Conservation (phyloP, 2,113 vertebrate genomes). For the Albula goreensis region DNA sequence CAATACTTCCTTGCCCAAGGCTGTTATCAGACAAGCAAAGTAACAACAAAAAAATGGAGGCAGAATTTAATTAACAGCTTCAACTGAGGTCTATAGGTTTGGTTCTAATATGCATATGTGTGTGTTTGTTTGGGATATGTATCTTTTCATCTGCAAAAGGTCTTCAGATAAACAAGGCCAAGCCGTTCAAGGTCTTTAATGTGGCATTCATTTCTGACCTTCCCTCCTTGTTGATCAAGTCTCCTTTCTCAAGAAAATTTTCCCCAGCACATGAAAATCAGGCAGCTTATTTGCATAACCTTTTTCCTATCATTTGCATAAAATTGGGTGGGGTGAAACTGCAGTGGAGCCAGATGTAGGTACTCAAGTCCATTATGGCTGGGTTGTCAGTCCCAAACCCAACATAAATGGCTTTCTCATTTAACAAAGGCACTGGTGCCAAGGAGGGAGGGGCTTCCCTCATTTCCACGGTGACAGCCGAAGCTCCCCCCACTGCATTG, state of each 20-base stretch:
- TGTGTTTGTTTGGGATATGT: not conserved
- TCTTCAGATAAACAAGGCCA: not conserved
- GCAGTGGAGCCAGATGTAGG: not conserved
- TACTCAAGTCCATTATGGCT: not conserved
- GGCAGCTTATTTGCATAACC: conserved; percentile 4
- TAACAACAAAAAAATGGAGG: not conserved
- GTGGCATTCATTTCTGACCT: not conserved
- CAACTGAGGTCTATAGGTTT: not conserved
- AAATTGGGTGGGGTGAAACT: not conserved
- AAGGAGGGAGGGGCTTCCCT: not conserved
- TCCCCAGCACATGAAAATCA: not conserved
- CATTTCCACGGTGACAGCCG: not conserved
- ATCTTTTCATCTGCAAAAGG: not conserved
- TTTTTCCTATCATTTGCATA: not conserved
- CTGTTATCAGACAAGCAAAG: not conserved
- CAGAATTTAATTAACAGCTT: not conserved
- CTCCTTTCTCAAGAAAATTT: not conserved
- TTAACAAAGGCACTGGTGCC: not conserved
- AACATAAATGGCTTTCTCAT: not conserved
- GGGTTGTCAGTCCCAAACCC: not conserved
- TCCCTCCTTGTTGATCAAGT: not conserved
- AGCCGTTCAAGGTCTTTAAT: not conserved
- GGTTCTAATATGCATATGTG: not conserved
- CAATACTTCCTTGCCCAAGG: not conserved
- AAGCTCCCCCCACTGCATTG: not conserved